A percentile compares a stretch with the other conserved stretches of the same genome.
phyloP scores from a whole-genome alignment of 2,888 invertebrate species.

The Drymonia ruficornis region DNA sequence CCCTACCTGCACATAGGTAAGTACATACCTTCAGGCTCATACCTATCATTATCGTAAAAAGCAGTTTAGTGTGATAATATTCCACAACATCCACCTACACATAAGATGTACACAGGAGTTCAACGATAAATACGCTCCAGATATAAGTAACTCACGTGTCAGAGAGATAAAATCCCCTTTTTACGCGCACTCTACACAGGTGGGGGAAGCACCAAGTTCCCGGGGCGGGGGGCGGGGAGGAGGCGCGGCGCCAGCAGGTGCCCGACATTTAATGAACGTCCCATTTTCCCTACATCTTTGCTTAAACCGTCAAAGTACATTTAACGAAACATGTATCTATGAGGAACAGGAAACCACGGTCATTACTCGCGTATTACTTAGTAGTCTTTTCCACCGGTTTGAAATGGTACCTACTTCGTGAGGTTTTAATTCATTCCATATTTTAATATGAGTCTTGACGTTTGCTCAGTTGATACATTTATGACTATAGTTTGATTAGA shows the following conservation, averaged over 20 bases:
- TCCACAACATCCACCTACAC: neutral
- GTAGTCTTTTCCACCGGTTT: too few relatives aligned
- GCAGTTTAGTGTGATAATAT: too few relatives aligned
- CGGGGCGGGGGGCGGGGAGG: neutral
- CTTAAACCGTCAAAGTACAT: conserved; percentile 17
- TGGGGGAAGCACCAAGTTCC: conserved; percentile 1
- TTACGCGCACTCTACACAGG: neutral
- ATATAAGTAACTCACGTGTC: conserved; percentile 1
- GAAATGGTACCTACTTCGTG: too few relatives aligned
- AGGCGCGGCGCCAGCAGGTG: conserved; percentile 26
- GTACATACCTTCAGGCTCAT: too few relatives aligned
- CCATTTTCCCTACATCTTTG: conserved; percentile 26
- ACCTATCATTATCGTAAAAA: too few relatives aligned
- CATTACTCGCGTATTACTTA: too few relatives aligned
- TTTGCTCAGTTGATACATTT: too few relatives aligned
- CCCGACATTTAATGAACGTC: conserved; percentile 29
- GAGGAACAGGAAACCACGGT: too few relatives aligned
- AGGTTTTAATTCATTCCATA: too few relatives aligned
- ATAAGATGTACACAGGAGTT: neutral
- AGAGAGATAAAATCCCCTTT: conserved; percentile 7
- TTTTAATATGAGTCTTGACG: too few relatives aligned
- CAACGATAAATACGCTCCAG: neutral
- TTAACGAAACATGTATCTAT: neutral
- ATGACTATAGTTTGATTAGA: too few relatives aligned
- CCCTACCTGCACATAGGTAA: too few relatives aligned